Base-by-base conservation (phyloP, 2,888 invertebrate species). In the Lomographa bimaculata region DNA sequence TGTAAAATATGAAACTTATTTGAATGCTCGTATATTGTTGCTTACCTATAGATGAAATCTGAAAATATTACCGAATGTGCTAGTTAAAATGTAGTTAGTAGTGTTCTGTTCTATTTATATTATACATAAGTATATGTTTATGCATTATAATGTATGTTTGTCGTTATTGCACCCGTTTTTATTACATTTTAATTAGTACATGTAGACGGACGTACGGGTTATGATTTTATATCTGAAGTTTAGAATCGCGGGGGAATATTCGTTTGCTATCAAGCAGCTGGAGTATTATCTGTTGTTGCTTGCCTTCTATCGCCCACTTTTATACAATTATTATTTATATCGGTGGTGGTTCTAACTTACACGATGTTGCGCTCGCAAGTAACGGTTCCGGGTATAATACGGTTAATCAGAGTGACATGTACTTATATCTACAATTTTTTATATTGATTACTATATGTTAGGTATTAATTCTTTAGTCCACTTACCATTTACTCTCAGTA, bases 51-150 rank as follows among this genome's bases (percentile, higher is more conserved):
- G 12, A 30, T 39, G 43, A 65, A 75, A 82, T 83, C 81, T 82
- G 81, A 81, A 83, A 82, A 80, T 82, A 68, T 80, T 81, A 81
- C 79, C 64, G 71, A 76, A 79, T 81, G 79, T 83, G 80, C 80
- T 80, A 80, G 78, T 83, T 80, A 72, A 81, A 82, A 79, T 81
- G 81, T 83, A 79, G 79, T 63, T 50, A 41, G 57, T 78, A 73
- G 72, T 67, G 57, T 56, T 63, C 48, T 59, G 12, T 44, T 43
- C 26, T 54, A 41, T 57, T 34, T 57, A 37, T 61, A 47, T 57
- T 39, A 49, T 46, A 57, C 49, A 52, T 52, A 36, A 50, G 40
- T 61, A 46, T 69, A 69, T 76, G 14, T 14, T 19, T 71, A 66
- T 70, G 63, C 63, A 58, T 71, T 57, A 56, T 65, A 49, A 10